Evolutionary conservation across 2,113 vertebrate genomes (phyloP).

Genomic region (Lonchura striata): DNA sequence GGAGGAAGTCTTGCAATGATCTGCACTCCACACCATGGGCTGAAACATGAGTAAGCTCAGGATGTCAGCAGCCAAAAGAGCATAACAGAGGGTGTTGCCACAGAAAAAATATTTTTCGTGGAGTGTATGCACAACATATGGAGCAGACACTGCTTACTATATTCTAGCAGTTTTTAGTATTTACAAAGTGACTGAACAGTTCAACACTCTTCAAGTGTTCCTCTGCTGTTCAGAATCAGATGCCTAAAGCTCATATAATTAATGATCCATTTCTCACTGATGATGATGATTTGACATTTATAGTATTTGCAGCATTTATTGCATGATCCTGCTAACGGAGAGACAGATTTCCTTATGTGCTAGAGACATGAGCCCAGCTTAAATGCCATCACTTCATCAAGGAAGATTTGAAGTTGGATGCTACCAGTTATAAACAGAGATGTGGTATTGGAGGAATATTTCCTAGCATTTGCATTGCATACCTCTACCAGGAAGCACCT

Average conservation of each 20-base stretch:
- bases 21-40: neutral
- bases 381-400: neutral
- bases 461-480: neutral
- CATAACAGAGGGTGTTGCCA: neutral
- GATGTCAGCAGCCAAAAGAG: neutral
- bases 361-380: neutral
- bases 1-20: neutral
- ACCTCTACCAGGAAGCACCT: neutral
- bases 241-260: neutral
- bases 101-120: neutral
- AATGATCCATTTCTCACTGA: neutral
- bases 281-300: neutral
- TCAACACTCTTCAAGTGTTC: neutral
- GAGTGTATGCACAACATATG: neutral
- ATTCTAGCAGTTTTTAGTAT: neutral
- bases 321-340: neutral
- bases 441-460: neutral
- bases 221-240: neutral
- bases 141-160: neutral
- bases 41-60: neutral
- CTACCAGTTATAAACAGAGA: neutral
- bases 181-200: neutral
- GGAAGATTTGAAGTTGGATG: neutral
- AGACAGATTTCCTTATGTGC: neutral
- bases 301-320: neutral